Conservation (phyloP, 2,113 vertebrate species). For the Cisticola juncidis region DNA sequence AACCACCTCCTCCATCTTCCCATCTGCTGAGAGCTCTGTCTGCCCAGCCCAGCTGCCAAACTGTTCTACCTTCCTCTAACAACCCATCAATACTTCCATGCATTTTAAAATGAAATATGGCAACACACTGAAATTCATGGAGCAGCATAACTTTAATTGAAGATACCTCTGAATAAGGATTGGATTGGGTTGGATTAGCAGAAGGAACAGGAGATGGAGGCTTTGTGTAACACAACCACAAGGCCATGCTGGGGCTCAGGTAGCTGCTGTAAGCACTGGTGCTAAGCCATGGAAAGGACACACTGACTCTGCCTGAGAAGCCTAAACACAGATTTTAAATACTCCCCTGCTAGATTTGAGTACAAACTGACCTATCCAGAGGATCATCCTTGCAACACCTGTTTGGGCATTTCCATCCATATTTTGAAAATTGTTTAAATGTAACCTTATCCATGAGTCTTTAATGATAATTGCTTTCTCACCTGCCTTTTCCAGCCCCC, state of each 20-base stretch:
- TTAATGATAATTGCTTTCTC: neutral
- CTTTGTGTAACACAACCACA: rapidly evolving
- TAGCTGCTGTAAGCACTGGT: neutral
- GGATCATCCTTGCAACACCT: neutral
- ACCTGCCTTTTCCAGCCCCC: neutral
- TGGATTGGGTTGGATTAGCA: neutral
- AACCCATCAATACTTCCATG: neutral
- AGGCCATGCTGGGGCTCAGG: neutral
- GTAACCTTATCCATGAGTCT: neutral
- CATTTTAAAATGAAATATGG: neutral
- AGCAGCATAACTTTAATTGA: neutral
- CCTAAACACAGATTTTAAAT: neutral
- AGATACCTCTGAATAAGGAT: neutral
- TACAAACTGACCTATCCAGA: neutral
- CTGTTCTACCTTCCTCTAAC: neutral
- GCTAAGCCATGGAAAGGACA: neutral
- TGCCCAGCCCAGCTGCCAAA: neutral
- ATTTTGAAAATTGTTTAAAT: neutral
- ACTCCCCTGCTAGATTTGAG: neutral
- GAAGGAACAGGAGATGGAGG: neutral
- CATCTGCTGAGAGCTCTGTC: neutral
- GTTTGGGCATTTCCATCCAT: neutral
- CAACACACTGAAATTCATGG: neutral
- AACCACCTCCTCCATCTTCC: neutral
- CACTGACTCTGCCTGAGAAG: neutral